Base-by-base conservation (phyloP, 2,888 invertebrate species). In the Steromphala cineraria region DNA sequence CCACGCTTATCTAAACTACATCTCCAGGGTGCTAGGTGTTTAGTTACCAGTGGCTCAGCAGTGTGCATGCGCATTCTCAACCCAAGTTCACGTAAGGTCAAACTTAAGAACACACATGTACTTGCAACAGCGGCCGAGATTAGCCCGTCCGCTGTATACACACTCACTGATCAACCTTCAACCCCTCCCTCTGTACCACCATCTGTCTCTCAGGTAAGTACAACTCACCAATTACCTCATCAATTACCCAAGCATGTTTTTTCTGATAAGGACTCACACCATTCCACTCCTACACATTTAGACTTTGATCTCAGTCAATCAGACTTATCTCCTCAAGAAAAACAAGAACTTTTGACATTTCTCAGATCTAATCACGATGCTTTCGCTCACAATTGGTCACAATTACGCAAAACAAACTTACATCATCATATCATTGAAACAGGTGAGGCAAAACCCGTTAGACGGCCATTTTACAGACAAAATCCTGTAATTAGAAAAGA, bases 321-420 rank as follows among this genome's bases (percentile, higher is more conserved):
- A 8, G 74, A 79, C 13, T 17, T 79, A 0, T 36, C 36, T 4
- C 36, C 2, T 46, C 80, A 13, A 19, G n/a, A 28, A 79, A 67
- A 71, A 24, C 15, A 28, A 0, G 1, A 71, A 79, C n/a, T 77
- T 8, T 15, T 17, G 17, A 28, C 10, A 2, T 75, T 81, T 53
- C 53, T 81, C n/a, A 19, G 31, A 24, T 15, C 56, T 15, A 13
- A 81, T 13, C 71, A 46, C 31, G 15, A 36, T 8, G 78, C 62
- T 28, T 81, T 78, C 78, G 74, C 81, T 19, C 17, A 21, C 2
- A 40, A 71, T 78, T 78, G 77, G 71, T 36, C 78, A 36, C 76
- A 67, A 24, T 31, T 67, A 28, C 28, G 67, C 15, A 74, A 40
- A 40, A 40, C 46, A 1, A 19, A 74, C 4, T 24, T 52, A n/a